Base-by-base conservation (phyloP, 2,113 vertebrate genomes). In the Pithys albifrons region DNA sequence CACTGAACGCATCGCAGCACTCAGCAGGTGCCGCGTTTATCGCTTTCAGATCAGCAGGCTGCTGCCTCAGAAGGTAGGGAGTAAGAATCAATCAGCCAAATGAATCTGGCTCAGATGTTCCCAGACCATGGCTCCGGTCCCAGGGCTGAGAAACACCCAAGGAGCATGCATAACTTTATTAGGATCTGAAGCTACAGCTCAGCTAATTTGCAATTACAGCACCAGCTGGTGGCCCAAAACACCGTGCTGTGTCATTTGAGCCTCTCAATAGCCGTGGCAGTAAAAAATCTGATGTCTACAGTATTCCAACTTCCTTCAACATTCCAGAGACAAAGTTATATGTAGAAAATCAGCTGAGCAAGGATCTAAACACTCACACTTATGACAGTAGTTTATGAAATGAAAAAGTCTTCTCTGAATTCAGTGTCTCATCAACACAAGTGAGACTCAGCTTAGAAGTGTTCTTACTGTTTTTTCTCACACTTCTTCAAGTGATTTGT, bases 191-290 rank as follows among this genome's bases (percentile, higher is more conserved):
- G 71, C 83, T 72, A 65, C 73, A 88, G 74, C 83, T 79, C 54
- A 83, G 62, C 72, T 86, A 66, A 92, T 95, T 83, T 77, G 89
- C 89, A 92, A 91, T 89, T 96, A 91, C 10, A 17, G 91, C 72
- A 92, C 80, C 91, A 96, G 85, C 81, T 58, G 57, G 90, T 49
- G 64, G 37, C 85, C 43, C 54, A 59, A 82, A 88, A 58, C 74
- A 45, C 71, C 3, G 0, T 45, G 70, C 87, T 67, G 35, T 71
- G 70, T 91, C 57, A 89, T 92, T 55, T 77, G 55, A 78, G 84
- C 43, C 69, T 77, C 89, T 41, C 52, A 29, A 0, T 43, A 61
- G 28, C 73, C 10, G 9, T 33, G 18, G 61, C 73, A 91, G 74
- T 15, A 80, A 74, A 85, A 76, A 3, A 27, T 46, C 5, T 1